A percentile compares a stretch with the other conserved stretches of the same genome.
phyloP scores from a whole-genome alignment of 2,888 invertebrate genomes.

The Sicus ferrugineus region DNA sequence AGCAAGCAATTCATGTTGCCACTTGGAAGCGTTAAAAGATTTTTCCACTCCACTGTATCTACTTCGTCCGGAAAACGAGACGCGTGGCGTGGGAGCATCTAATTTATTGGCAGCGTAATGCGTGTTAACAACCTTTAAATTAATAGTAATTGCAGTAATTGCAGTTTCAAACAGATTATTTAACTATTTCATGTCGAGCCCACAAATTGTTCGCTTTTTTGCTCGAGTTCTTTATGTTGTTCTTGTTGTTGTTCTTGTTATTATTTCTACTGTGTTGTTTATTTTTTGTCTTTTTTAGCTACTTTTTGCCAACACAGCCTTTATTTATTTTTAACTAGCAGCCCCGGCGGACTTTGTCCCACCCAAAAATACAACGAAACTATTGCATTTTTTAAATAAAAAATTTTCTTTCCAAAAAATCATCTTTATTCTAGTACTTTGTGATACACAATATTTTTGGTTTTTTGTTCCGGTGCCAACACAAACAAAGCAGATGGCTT shows the following conservation, averaged over 20 bases:
- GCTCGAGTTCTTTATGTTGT: conserved; percentile 6
- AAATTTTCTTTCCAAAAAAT: no score
- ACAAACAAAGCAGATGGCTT: no score
- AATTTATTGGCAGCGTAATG: conserved; percentile 21
- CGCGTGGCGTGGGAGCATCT: not conserved
- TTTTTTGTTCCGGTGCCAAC: no score
- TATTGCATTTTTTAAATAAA: no score
- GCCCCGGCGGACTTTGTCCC: no score
- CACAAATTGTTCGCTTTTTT: conserved; percentile 7
- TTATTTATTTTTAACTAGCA: no score
- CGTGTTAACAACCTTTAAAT: conserved; percentile 26
- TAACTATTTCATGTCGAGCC: not conserved
- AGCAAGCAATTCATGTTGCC: no score
- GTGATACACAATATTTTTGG: no score
- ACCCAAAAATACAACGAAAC: no score
- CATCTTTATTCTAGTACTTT: no score
- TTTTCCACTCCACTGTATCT: not conserved
- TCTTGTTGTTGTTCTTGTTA: conserved; percentile 20
- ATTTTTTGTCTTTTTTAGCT: conserved; percentile 5
- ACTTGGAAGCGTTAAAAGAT: not conserved
- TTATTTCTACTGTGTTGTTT: conserved; percentile 33
- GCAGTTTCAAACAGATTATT: conserved; percentile 19
- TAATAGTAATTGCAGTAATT: conserved; percentile 24
- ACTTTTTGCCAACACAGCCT: no score
- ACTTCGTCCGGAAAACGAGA: not conserved